Conservation (phyloP, 2,888 invertebrate genomes). For the Trypoxylon attenuatum region DNA sequence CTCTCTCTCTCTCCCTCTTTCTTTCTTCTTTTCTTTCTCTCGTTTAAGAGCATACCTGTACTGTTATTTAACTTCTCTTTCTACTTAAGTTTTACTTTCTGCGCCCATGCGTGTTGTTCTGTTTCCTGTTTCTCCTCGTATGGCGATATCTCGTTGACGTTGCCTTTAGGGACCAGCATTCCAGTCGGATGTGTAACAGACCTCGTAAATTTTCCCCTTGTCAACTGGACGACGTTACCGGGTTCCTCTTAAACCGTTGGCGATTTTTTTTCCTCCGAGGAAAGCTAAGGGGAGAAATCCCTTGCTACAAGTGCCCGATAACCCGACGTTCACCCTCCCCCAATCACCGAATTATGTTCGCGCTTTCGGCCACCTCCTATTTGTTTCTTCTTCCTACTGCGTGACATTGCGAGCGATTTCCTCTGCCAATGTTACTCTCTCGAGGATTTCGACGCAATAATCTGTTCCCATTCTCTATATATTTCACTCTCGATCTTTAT, state of each 20-base stretch:
- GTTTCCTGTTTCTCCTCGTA: neutral
- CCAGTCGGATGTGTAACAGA: neutral
- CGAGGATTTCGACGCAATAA: too few relatives aligned
- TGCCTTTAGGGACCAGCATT: neutral
- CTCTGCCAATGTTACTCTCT: too few relatives aligned
- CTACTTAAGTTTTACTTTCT: too few relatives aligned
- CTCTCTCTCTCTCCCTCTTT: neutral
- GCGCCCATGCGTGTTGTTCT: neutral
- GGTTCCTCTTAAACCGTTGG: neutral
- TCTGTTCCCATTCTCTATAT: too few relatives aligned
- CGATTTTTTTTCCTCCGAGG: neutral
- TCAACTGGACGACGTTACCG: neutral
- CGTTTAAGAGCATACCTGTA: too few relatives aligned
- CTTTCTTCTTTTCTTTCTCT: neutral
- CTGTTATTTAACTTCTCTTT: too few relatives aligned
- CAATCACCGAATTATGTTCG: neutral
- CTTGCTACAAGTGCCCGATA: neutral
- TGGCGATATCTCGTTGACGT: neutral
- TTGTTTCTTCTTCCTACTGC: neutral
- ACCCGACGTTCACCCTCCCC: neutral
- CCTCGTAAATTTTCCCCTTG: constrained; percentile 9
- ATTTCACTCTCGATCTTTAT: neutral
- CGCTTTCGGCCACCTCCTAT: neutral
- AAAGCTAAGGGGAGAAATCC: neutral
- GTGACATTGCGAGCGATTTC: neutral